phyloP scores from a whole-genome alignment of 2,113 vertebrate species.

The Phodopus roborovskii region DNA sequence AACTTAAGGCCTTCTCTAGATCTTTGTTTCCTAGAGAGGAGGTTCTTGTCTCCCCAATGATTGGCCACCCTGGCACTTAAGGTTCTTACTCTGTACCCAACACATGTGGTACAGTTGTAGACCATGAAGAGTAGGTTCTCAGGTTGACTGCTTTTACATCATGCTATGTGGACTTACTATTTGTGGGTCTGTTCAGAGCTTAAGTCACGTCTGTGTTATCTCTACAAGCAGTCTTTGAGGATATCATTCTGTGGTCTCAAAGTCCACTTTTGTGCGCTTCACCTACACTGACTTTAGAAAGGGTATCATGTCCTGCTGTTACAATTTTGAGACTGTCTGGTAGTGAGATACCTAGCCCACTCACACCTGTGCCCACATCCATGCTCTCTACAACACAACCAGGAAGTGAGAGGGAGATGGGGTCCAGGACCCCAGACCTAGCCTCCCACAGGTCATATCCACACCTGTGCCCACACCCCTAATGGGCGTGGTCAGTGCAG shows the following conservation, averaged over 20 bases:
- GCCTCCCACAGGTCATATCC: too few relatives aligned
- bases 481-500: too few relatives aligned
- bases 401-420: too few relatives aligned
- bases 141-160: neutral
- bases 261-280: neutral
- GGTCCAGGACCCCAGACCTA: too few relatives aligned
- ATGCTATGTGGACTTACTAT: too few relatives aligned
- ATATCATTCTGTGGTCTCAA: neutral
- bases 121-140: neutral
- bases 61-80: fast-evolving
- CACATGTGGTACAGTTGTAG: neutral
- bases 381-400: too few relatives aligned
- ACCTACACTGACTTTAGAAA: neutral
- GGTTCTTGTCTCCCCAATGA: neutral
- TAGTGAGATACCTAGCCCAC: too few relatives aligned
- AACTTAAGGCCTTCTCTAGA: neutral
- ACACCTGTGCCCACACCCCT: too few relatives aligned
- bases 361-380: too few relatives aligned
- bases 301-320: too few relatives aligned
- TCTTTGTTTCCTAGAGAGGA: neutral
- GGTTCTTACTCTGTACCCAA: too few relatives aligned
- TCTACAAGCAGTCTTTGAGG: fast-evolving
- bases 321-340: fast-evolving
- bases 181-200: neutral
- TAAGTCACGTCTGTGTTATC: fast-evolving